Conservation (phyloP, 2,113 vertebrate genomes). For the Chinchilla lanigera region DNA sequence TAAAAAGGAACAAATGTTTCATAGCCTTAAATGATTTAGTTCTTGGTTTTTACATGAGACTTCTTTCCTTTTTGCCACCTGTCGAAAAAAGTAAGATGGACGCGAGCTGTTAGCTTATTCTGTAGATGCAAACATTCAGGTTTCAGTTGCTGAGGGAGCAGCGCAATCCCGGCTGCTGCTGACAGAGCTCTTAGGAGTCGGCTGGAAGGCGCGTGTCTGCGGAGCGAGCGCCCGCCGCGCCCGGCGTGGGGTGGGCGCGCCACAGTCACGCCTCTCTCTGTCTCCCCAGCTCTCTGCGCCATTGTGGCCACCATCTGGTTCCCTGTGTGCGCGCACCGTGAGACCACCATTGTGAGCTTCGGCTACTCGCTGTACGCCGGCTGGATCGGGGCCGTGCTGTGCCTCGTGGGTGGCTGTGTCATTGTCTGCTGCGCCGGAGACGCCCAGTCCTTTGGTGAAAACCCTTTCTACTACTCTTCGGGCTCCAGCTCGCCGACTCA, state of each 20-base stretch:
- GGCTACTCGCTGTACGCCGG: conserved; percentile 96
- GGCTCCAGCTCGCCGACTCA: conserved; percentile 92
- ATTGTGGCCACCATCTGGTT: conserved; percentile 95
- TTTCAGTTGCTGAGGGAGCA: neutral
- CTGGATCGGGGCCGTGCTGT: conserved; percentile 94
- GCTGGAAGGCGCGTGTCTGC: neutral
- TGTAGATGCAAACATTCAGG: neutral
- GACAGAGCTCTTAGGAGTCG: neutral
- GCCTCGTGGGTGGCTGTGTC: conserved; percentile 91
- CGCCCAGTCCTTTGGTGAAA: conserved; percentile 90
- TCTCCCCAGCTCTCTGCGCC: conserved; percentile 90
- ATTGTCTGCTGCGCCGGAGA: conserved; percentile 91
- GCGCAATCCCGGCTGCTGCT: neutral
- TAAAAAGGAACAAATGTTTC: neutral
- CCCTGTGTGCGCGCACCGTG: conserved; percentile 91
- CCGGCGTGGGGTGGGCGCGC: fast-evolving
- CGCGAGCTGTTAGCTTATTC: neutral
- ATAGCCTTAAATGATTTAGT: neutral
- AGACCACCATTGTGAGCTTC: conserved; percentile 94
- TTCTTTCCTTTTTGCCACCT: neutral
- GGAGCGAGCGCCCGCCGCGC: fast-evolving
- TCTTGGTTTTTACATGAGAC: neutral
- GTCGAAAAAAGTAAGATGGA: neutral
- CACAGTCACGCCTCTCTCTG: conserved; percentile 10
- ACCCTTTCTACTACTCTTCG: conserved; percentile 95